Percentiles rank a stretch among this genome's conserved stretches.
phyloP scores from a whole-genome alignment of 2,797 vertebrate genomes.

The Florisuga fusca region DNA sequence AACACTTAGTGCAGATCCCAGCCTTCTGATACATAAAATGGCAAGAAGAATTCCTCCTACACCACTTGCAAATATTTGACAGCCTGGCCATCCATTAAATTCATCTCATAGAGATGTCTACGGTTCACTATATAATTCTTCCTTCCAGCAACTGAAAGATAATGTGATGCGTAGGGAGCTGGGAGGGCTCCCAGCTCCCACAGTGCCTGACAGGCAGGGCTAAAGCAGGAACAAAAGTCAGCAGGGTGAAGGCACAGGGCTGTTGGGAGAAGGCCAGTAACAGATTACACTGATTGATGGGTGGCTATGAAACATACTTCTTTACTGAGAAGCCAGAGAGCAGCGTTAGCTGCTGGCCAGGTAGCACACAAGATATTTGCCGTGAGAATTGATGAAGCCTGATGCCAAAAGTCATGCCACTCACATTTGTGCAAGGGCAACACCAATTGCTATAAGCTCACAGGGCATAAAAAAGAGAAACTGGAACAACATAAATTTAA shows the following conservation, averaged over 20 bases:
- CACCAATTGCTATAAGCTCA: neutral
- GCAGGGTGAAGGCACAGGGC: neutral
- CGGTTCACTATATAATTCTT: neutral
- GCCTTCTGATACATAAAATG: constrained; percentile 4
- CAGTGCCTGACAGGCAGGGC: neutral
- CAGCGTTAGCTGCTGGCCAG: neutral
- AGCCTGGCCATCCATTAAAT: constrained; percentile 40
- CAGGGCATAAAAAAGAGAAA: neutral
- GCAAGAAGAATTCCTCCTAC: constrained; percentile 20
- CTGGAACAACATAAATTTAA: neutral
- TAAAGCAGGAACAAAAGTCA: neutral
- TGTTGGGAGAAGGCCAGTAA: neutral
- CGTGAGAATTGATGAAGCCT: neutral
- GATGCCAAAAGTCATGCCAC: neutral
- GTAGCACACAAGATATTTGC: neutral
- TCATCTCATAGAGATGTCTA: neutral
- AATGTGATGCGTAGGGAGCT: neutral
- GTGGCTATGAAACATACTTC: neutral
- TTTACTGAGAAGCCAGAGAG: neutral
- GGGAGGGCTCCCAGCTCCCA: neutral
- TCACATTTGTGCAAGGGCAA: neutral
- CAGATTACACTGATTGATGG: neutral
- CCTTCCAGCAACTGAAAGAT: neutral
- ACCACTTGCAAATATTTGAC: constrained; percentile 11
- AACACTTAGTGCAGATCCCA: neutral